Conservation (phyloP, 1,140 invertebrate species). For the Riptortus pedestris region DNA sequence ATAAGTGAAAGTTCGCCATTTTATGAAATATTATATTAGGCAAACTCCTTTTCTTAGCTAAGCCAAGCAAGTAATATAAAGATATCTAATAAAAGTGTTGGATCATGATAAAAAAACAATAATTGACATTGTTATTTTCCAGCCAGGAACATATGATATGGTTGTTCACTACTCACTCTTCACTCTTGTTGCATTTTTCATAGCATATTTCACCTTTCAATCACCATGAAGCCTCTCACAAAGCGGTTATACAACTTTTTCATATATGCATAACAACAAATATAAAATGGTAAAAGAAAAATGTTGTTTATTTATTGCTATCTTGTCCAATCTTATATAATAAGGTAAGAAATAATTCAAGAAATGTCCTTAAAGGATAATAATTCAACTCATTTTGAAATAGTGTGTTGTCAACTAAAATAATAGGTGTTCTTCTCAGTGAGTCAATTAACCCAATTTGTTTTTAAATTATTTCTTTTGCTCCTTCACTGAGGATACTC, state of each 20-base stretch:
- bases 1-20: too few species aligned
- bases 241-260: not conserved
- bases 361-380: not conserved
- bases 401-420: too few species aligned
- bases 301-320: not conserved
- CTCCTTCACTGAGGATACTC: too few species aligned
- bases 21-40: too few species aligned
- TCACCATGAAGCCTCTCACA: not conserved
- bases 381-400: not conserved
- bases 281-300: not conserved
- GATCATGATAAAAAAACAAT: too few species aligned
- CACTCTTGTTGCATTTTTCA: not conserved
- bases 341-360: not conserved
- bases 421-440: too few species aligned
- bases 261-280: not conserved
- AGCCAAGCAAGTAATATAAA: too few species aligned
- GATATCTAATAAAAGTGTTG: too few species aligned
- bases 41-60: too few species aligned
- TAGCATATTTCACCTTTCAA: not conserved
- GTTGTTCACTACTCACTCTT: not conserved
- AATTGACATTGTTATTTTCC: too few species aligned
- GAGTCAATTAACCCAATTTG: too few species aligned
- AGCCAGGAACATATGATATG: not conserved
- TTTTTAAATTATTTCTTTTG: too few species aligned
- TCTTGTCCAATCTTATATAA: not conserved